phyloP scores from a whole-genome alignment of 2,888 invertebrate genomes.

The Rhamnusium bicolor region DNA sequence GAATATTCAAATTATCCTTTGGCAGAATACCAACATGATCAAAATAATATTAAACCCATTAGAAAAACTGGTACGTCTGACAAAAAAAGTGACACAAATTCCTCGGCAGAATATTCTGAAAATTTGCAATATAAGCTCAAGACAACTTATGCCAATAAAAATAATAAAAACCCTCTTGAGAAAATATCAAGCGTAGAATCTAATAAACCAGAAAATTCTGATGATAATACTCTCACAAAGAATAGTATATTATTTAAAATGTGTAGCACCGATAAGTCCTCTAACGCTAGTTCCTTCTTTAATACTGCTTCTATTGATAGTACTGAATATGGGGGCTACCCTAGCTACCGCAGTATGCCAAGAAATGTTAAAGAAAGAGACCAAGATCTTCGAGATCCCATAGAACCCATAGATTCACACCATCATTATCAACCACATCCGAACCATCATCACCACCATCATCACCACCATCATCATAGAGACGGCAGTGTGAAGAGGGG shows the following conservation, averaged over 20 bases:
- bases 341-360: conserved; percentile 55
- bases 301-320: conserved; percentile 54
- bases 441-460: conserved; percentile 59
- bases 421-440: conserved; percentile 55
- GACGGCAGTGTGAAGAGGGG: conserved; percentile 76
- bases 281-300: conserved; percentile 52
- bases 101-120: too few species aligned
- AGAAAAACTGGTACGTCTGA: too few species aligned
- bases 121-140: neutral
- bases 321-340: conserved; percentile 62
- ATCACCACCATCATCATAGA: conserved; percentile 67
- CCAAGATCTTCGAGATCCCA: conserved; percentile 61
- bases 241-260: conserved; percentile 36
- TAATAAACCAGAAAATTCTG: neutral
- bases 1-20: conserved; percentile 36
- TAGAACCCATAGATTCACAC: conserved; percentile 61
- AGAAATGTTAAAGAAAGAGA: conserved; percentile 58
- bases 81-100: too few species aligned
- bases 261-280: conserved; percentile 47
- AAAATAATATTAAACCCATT: conserved; percentile 10
- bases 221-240: neutral
- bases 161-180: neutral
- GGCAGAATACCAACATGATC: conserved; percentile 36
- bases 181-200: neutral
- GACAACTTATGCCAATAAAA: neutral